Conservation (phyloP, 2,797 vertebrate species). For the Ctenopoma multispine region DNA sequence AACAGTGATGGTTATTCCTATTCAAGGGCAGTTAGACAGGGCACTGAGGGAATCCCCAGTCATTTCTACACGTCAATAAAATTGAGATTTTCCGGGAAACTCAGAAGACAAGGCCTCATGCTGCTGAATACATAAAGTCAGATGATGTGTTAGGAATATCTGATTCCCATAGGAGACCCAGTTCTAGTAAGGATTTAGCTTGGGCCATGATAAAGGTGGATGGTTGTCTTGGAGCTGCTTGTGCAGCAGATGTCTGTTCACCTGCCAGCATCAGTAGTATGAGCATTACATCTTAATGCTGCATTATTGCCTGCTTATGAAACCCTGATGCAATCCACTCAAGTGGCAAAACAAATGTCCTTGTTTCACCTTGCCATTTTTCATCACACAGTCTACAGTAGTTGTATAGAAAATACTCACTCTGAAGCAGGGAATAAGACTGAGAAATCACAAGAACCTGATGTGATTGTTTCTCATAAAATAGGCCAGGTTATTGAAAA, state of each 20-base stretch:
- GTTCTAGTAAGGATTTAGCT: constrained; percentile 16
- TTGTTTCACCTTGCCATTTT: constrained; percentile 68
- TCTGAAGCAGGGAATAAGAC: not conserved
- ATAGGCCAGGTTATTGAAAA: constrained; percentile 30
- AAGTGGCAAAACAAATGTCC: constrained; percentile 48
- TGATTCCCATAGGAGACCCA: constrained; percentile 13
- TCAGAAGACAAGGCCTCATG: not conserved
- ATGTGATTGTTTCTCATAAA: constrained; percentile 22
- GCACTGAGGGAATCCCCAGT: constrained; percentile 25
- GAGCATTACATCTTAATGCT: constrained; percentile 67
- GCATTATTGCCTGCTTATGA: constrained; percentile 60
- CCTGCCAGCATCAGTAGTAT: constrained; percentile 66
- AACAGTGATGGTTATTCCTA: constrained; percentile 36
- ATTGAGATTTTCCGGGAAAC: constrained; percentile 27
- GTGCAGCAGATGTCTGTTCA: constrained; percentile 62
- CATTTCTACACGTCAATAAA: not conserved
- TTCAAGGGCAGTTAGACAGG: constrained; percentile 51
- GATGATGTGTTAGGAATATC: constrained; percentile 19
- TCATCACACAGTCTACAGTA: constrained; percentile 13
- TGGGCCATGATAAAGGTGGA: not conserved
- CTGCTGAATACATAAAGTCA: constrained; percentile 24
- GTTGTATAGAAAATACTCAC: not conserved
- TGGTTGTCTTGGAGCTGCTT: constrained; percentile 25
- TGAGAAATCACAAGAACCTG: constrained; percentile 17
- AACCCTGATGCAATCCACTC: constrained; percentile 56